phyloP scores from a whole-genome alignment of 1,140 invertebrate genomes.

The Pachyrhynchus sulphureomaculatus region DNA sequence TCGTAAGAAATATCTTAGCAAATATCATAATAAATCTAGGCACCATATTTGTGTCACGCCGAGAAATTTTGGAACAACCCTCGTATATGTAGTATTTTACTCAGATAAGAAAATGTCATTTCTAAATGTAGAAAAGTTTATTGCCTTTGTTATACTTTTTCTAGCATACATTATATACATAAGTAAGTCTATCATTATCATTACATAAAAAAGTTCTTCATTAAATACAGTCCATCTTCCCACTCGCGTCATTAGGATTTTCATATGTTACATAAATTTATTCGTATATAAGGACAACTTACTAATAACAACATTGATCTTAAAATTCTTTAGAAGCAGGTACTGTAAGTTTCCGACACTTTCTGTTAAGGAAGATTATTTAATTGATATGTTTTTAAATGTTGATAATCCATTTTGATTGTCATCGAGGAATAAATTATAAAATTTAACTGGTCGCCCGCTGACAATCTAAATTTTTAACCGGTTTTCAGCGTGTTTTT shows the following conservation, averaged over 20 bases:
- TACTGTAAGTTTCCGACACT: slow-evolving; percentile 23
- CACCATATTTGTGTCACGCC: too few species aligned
- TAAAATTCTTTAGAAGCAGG: slow-evolving; percentile 24
- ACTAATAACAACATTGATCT: slow-evolving; percentile 21
- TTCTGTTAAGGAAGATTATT: slow-evolving; percentile 24
- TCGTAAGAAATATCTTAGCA: too few species aligned
- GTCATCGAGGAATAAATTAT: slow-evolving; percentile 31
- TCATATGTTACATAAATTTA: slow-evolving; percentile 13
- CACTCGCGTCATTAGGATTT: slow-evolving; percentile 4
- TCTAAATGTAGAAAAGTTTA: too few species aligned
- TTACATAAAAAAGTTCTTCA: not conserved
- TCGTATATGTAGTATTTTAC: too few species aligned
- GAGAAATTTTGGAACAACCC: too few species aligned
- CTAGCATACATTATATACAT: too few species aligned
- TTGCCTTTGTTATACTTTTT: not conserved
- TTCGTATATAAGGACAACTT: slow-evolving; percentile 19
- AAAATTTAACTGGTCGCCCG: slow-evolving; percentile 28
- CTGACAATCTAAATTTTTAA: slow-evolving; percentile 26
- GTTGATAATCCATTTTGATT: slow-evolving; percentile 32
- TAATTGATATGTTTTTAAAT: slow-evolving; percentile 33
- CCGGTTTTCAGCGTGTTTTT: slow-evolving; percentile 25
- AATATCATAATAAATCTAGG: too few species aligned
- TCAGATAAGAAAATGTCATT: too few species aligned
- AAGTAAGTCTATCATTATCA: too few species aligned
- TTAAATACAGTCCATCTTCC: not conserved